Evolutionary conservation across 2,113 vertebrate genomes (phyloP).

Genomic region (Rhinopomastus cyanomelas): DNA sequence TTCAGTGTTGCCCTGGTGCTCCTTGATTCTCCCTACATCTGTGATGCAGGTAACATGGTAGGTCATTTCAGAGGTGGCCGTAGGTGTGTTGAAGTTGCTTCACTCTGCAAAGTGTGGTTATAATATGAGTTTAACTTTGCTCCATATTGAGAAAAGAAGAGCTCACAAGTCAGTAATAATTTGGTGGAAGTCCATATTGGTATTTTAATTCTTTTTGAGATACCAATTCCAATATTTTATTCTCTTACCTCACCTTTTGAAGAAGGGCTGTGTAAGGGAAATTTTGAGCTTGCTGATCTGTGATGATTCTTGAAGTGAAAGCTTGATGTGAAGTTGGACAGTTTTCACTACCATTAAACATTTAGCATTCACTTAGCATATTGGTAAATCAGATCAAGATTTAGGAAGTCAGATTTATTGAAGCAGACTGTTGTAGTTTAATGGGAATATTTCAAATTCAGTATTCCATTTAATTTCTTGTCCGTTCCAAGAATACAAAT

Average conservation of each 20-base stretch:
- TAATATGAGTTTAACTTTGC: background rate
- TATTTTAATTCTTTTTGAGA: background rate
- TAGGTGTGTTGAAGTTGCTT: background rate
- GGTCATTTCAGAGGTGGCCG: background rate
- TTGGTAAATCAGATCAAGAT: background rate
- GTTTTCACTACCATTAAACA: background rate
- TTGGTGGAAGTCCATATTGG: background rate
- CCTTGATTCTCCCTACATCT: background rate
- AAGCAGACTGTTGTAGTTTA: background rate
- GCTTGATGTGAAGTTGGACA: background rate
- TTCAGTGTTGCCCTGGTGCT: background rate
- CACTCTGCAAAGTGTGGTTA: background rate
- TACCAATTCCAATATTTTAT: background rate
- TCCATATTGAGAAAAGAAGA: background rate
- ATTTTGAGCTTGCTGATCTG: background rate
- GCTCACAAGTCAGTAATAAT: background rate
- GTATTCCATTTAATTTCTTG: background rate
- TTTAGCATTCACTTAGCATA: background rate
- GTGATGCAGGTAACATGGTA: background rate
- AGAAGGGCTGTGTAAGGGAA: background rate
- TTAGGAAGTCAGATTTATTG: background rate
- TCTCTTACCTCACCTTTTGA: background rate
- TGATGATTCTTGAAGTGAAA: background rate
- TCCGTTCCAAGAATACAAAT: background rate
- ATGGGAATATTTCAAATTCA: background rate